A percentile compares a stretch with the other conserved stretches of the same genome.
Evolutionary conservation across 1,140 invertebrate genomes (phyloP).

Genomic region (Lepidostoma basale): DNA sequence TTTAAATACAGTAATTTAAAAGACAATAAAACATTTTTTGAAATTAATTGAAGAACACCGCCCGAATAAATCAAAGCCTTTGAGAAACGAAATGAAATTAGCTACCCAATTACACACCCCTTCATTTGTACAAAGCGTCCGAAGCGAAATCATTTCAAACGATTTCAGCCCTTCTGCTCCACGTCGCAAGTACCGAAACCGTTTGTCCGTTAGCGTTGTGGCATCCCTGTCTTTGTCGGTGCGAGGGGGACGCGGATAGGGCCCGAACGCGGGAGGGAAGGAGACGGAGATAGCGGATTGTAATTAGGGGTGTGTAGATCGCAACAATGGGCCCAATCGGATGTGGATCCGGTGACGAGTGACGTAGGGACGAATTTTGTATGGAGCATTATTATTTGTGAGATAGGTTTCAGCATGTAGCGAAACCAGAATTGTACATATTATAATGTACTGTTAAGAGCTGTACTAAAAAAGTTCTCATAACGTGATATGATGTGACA

Average conservation of each 20-base stretch:
- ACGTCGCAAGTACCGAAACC: background rate
- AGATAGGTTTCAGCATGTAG: no score
- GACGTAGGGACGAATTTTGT: slow-evolving; percentile 12
- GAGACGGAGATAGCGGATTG: slow-evolving; percentile 1
- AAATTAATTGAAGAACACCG: background rate
- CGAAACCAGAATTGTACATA: no score
- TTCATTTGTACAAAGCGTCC: slow-evolving; percentile 13
- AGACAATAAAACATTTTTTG: background rate
- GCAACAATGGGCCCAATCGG: slow-evolving; percentile 45
- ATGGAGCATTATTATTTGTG: background rate
- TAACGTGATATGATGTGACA: no score
- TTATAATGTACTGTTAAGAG: no score
- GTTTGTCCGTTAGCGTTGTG: background rate
- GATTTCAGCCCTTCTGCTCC: background rate
- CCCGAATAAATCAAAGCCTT: background rate
- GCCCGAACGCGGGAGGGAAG: background rate
- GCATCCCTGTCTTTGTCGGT: slow-evolving; percentile 20
- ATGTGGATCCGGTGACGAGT: slow-evolving; percentile 38
- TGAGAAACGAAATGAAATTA: slow-evolving; percentile 4
- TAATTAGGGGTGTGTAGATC: slow-evolving; percentile 42
- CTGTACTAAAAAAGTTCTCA: no score
- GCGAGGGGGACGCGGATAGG: slow-evolving; percentile 1
- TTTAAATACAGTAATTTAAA: no score
- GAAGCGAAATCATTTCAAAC: background rate
- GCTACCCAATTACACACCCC: slow-evolving; percentile 17